phyloP scores from a whole-genome alignment of 2,797 vertebrate genomes.

The Eutrigla gurnardus region DNA sequence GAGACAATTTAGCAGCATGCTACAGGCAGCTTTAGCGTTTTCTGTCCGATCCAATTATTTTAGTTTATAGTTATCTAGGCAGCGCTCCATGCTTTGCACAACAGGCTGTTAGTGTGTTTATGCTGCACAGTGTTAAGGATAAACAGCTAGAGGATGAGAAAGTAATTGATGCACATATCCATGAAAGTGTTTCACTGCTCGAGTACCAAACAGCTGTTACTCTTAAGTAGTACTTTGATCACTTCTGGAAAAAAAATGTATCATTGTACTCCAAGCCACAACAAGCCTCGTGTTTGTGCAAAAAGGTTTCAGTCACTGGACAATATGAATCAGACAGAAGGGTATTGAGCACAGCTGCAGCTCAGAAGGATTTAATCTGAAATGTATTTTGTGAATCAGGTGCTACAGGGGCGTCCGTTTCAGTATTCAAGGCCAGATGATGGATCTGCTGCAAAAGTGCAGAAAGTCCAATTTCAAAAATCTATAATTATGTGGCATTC shows the following conservation, averaged over 20 bases:
- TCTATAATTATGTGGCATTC: not conserved
- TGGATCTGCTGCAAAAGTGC: no score
- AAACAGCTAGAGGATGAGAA: conserved; percentile 21
- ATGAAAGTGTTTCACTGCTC: not conserved
- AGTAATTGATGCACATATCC: conserved; percentile 9
- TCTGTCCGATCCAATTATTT: conserved; percentile 29
- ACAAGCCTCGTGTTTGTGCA: not conserved
- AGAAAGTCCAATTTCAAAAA: not conserved
- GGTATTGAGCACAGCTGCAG: conserved; percentile 1
- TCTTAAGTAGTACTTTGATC: not conserved
- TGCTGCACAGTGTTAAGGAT: conserved; percentile 8
- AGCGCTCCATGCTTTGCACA: not conserved
- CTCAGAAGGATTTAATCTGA: not conserved
- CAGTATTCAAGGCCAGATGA: not conserved
- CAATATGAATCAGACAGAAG: not conserved
- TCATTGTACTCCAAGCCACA: not conserved
- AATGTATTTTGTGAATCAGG: not conserved
- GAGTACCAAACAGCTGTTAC: not conserved
- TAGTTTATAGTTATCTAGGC: not conserved
- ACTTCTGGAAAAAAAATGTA: not conserved
- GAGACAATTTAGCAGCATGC: not conserved
- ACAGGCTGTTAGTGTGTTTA: conserved; percentile 17
- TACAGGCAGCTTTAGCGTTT: conserved; percentile 18
- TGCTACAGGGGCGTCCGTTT: not conserved
- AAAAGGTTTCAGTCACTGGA: not conserved